Evolutionary conservation across 2,797 vertebrate species (phyloP), one percentile per base, ranked within the genome.

Genomic region (Benthosema pterotum): DNA sequence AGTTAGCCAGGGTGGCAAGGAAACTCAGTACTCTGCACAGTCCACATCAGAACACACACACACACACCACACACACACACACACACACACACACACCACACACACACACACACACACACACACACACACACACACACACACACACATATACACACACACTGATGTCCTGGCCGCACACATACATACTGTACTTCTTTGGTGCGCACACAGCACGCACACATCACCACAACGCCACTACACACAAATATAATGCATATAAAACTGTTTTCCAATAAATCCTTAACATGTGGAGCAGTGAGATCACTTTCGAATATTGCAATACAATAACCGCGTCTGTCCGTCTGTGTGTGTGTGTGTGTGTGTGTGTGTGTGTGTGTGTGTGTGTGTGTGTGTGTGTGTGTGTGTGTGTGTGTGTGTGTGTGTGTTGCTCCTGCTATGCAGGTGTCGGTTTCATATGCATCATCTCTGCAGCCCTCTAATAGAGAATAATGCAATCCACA

Each of bases 1-100:
- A 88, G 88, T 94, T 96, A 93, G 90, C 86, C 71, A 87, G 72
- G 83, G 82, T 83, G 87, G 82, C 63, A 87, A 82, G 81, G 91
- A 72, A 82, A 61, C 85, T 87, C 89, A 87, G 87, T 87, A 88
- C 88, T 87, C 85, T 89, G 70, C 69, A 66, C 63, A 43, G 12
- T 67, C 65, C 14, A 22, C 28, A n/a, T 4, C 48, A 17, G 12
- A 15, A 7, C 32, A 8, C 19, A 25, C n/a, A 7, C 25, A 50
- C 25, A 32, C 38, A 66, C 42, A 11, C 42, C 57, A 32, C 64
- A 46, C 51, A 17, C 25, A 61, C 43, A 28, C 57, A 75, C 80
- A 86, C 82, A 28, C 80, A 83, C 78, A 49, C 14, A 79, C 79
- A 83, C 84, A 77, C 82, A 79, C 72, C 69, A 32, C 52, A 61